A percentile compares a stretch with the other conserved stretches of the same genome.
Evolutionary conservation across 2,888 invertebrate species (phyloP).

Genomic region (Buathra laborator): DNA sequence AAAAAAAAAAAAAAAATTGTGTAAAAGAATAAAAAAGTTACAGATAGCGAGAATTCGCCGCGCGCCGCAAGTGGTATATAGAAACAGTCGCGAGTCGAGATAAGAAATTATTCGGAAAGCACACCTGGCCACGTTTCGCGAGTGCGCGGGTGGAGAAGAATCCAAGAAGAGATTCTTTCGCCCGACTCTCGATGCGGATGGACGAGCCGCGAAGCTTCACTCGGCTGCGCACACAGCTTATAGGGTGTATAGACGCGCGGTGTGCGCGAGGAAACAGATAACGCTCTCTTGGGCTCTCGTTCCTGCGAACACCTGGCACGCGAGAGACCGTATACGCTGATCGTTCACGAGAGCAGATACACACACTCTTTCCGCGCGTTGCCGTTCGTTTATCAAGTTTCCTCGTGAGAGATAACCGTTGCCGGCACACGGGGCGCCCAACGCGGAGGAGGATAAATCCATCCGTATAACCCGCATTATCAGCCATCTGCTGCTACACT

Average conservation of each 20-base stretch:
- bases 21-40: too few relatives aligned
- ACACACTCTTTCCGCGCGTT: conserved; percentile 24
- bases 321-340: not conserved
- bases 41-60: too few relatives aligned
- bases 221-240: too few relatives aligned
- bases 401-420: conserved; percentile 60
- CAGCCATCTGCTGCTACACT: conserved; percentile 59
- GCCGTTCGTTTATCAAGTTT: conserved; percentile 58
- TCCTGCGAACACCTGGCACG: conserved; percentile 1
- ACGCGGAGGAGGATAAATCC: conserved; percentile 57
- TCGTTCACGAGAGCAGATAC: conserved; percentile 4
- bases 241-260: not conserved
- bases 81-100: not conserved
- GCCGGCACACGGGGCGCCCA: not conserved
- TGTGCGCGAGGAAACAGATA: not conserved
- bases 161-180: not conserved
- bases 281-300: not conserved
- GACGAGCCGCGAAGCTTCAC: not conserved
- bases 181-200: not conserved
- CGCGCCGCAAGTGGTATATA: too few relatives aligned
- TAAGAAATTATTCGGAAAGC: conserved; percentile 20
- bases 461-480: conserved; percentile 62
- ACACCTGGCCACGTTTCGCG: conserved; percentile 18
- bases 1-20: too few relatives aligned
- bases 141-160: conserved; percentile 18